phyloP scores from a whole-genome alignment of 2,113 vertebrate species.

The Glaucomys volans region DNA sequence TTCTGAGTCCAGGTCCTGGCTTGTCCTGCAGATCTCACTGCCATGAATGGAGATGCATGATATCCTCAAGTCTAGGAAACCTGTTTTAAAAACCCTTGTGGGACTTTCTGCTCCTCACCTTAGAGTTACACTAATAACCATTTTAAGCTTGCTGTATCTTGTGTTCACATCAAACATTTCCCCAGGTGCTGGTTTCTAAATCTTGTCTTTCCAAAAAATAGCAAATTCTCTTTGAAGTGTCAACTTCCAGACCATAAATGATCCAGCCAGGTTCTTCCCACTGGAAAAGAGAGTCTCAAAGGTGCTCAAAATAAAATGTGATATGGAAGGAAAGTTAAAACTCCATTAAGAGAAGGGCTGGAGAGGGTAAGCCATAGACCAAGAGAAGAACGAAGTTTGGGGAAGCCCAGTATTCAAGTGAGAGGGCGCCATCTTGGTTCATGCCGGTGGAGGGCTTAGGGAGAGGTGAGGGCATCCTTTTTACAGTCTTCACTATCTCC shows the following conservation, averaged over 20 bases:
- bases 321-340: not conserved
- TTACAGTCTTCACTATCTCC: no score
- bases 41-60: not conserved
- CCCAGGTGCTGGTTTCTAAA: not conserved
- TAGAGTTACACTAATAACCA: not conserved
- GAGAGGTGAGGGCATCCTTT: not conserved
- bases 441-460: no score
- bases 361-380: not conserved
- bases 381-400: not conserved
- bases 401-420: not conserved
- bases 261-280: not conserved
- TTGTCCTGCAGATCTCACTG: not conserved
- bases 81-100: not conserved
- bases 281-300: not conserved
- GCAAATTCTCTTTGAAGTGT: conserved; percentile 1
- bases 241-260: not conserved
- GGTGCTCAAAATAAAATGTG: not conserved
- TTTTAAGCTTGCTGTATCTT: not conserved
- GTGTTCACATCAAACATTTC: not conserved
- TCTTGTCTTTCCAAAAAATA: not conserved
- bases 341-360: not conserved
- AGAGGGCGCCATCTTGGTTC: not conserved
- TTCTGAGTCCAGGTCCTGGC: not conserved
- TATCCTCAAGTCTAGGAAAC: not conserved
- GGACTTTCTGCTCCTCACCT: not conserved